These are phyloP conservation scores for Hystrix cristata DNA, from an alignment of 2,113 vertebrate genomes.

Conservation along the genomic window DNA sequence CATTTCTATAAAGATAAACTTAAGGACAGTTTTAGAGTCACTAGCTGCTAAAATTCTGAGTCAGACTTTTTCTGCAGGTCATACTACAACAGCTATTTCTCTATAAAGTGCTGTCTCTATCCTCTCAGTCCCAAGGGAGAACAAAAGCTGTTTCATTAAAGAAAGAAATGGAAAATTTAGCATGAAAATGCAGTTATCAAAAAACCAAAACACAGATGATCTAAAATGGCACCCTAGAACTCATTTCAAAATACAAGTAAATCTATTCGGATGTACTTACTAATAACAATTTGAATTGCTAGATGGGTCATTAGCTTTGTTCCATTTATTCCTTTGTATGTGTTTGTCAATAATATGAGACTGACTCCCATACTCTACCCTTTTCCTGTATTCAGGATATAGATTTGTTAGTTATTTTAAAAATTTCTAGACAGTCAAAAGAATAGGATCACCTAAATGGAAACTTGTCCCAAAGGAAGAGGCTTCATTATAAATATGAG, in stretches of 20 bases:
- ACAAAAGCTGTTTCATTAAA: constrained; percentile 22
- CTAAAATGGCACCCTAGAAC: not conserved
- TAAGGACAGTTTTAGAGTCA: constrained; percentile 46
- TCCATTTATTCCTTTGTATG: not conserved
- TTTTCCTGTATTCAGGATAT: not conserved
- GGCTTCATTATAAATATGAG: not conserved
- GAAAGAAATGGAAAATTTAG: constrained; percentile 35
- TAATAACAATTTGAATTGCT: not conserved
- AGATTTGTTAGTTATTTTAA: not conserved
- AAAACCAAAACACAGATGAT: not conserved
- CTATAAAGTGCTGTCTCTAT: not conserved
- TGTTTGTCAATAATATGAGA: not conserved
- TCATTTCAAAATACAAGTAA: not conserved
- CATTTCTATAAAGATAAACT: constrained; percentile 12
- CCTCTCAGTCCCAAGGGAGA: not conserved
- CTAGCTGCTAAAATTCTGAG: constrained; percentile 8
- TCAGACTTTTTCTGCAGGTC: not conserved
- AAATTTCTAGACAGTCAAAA: not conserved
- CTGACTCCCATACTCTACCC: not conserved
- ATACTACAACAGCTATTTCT: not conserved
- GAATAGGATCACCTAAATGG: not conserved
- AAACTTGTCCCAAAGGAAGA: not conserved
- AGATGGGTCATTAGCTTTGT: not conserved
- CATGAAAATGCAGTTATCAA: not conserved
- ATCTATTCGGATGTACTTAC: not conserved